A percentile compares a stretch with the other conserved stretches of the same genome.
Conservation (phyloP, 2,113 vertebrate species). For the Periophthalmus modestus region DNA sequence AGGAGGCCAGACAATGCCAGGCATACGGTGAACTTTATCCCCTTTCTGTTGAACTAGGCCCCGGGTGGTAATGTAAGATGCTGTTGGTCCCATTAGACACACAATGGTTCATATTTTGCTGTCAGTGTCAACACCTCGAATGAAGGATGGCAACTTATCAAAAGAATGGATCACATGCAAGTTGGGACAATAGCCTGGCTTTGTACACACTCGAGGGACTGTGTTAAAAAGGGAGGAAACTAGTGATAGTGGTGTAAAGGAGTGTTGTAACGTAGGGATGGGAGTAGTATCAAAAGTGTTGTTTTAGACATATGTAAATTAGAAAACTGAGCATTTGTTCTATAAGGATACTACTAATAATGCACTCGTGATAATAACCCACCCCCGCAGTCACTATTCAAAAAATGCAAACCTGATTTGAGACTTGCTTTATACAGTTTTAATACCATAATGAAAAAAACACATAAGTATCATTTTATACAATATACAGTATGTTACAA, state of each 20-base stretch:
- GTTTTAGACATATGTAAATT: too few relatives aligned
- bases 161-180: conserved; percentile 61
- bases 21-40: conserved; percentile 47
- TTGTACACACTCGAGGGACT: conserved; percentile 48
- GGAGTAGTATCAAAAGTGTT: neutral
- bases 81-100: conserved; percentile 40
- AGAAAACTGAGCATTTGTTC: too few relatives aligned
- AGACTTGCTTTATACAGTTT: too few relatives aligned
- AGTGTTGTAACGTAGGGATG: conserved; percentile 9
- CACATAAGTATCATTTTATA: too few relatives aligned
- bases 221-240: conserved; percentile 26
- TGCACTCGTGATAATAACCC: too few relatives aligned
- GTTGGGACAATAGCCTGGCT: conserved; percentile 38
- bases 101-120: conserved; percentile 53
- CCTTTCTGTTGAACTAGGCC: conserved; percentile 52
- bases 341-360: too few relatives aligned
- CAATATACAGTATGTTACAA: too few relatives aligned
- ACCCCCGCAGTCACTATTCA: too few relatives aligned
- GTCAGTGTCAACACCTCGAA: conserved; percentile 43
- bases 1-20: conserved; percentile 50
- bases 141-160: conserved; percentile 64
- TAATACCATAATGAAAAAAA: too few relatives aligned
- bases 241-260: conserved; percentile 10
- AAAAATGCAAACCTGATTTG: too few relatives aligned
- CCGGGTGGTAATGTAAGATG: conserved; percentile 70